Percentiles rank a stretch among this genome's conserved stretches.
phyloP scores from a whole-genome alignment of 1,140 invertebrate genomes.

The Aphelenchoides avenae region DNA sequence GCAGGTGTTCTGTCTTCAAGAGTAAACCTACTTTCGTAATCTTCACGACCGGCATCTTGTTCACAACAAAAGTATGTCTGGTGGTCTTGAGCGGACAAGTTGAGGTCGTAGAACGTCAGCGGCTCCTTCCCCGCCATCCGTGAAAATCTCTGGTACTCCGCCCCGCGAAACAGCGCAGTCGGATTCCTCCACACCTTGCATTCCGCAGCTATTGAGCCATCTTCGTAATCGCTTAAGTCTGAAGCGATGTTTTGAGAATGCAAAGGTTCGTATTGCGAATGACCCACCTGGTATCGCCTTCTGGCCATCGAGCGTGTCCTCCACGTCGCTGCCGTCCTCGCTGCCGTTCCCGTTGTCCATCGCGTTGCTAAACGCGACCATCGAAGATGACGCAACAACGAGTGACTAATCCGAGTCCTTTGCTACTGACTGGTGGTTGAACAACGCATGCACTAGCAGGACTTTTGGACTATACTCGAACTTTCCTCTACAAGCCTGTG shows the following conservation, averaged over 20 bases:
- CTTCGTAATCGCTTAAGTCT: slow-evolving; percentile 34
- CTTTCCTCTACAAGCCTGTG: no score
- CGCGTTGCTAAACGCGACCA: slow-evolving; percentile 55
- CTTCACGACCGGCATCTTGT: slow-evolving; percentile 78
- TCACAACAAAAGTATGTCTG: slow-evolving; percentile 96
- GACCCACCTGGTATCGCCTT: slow-evolving; percentile 32
- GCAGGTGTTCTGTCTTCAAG: not conserved
- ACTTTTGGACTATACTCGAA: no score
- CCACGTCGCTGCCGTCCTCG: slow-evolving; percentile 53
- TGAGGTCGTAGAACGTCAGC: slow-evolving; percentile 98
- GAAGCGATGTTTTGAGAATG: slow-evolving; percentile 16
- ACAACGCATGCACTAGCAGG: no score
- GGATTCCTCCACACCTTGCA: slow-evolving; percentile 98
- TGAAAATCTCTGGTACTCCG: slow-evolving; percentile 88
- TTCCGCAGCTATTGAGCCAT: slow-evolving; percentile 63
- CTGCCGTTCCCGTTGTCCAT: slow-evolving; percentile 51
- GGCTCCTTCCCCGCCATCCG: slow-evolving; percentile 83
- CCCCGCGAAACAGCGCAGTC: slow-evolving; percentile 85
- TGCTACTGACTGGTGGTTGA: no score
- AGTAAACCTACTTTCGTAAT: slow-evolving; percentile 74
- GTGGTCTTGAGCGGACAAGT: slow-evolving; percentile 94
- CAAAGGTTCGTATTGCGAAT: not conserved
- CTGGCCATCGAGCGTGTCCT: slow-evolving; percentile 47
- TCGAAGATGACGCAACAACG: no score
- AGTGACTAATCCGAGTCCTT: no score